Conservation (phyloP, 1,140 invertebrate genomes). For the Aphaenogaster ashmeadi region DNA sequence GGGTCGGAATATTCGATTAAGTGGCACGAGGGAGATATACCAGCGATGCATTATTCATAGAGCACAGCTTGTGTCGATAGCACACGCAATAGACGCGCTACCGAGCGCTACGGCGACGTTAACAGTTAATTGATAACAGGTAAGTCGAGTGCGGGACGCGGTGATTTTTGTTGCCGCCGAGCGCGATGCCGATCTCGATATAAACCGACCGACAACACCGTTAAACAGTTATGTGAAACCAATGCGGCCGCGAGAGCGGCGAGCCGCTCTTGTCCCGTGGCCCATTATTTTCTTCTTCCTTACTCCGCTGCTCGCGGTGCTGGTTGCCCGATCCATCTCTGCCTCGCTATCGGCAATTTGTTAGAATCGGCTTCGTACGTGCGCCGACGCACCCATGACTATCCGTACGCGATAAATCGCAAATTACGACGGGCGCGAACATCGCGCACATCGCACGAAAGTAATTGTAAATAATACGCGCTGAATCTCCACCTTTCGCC, state of each 20-base stretch:
- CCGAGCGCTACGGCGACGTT: slow-evolving; percentile 56
- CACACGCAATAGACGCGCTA: slow-evolving; percentile 55
- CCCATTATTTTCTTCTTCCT: slow-evolving; percentile 60
- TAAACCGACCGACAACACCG: slow-evolving; percentile 66
- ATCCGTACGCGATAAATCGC: slow-evolving; percentile 48
- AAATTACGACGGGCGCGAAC: slow-evolving; percentile 56
- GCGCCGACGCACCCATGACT: slow-evolving; percentile 58
- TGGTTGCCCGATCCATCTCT: slow-evolving; percentile 60
- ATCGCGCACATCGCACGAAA: slow-evolving; percentile 37
- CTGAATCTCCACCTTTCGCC: slow-evolving; percentile 14
- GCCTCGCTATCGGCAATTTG: slow-evolving; percentile 67
- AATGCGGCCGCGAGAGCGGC: slow-evolving; percentile 29
- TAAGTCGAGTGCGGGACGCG: slow-evolving; percentile 59
- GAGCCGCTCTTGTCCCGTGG: slow-evolving; percentile 16
- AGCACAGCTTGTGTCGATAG: slow-evolving; percentile 43
- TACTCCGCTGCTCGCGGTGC: slow-evolving; percentile 7
- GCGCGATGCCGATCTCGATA: slow-evolving; percentile 66
- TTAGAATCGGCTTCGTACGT: slow-evolving; percentile 62
- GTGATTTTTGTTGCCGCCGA: slow-evolving; percentile 65
- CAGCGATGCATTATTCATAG: slow-evolving; percentile 72
- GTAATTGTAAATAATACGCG: slow-evolving; percentile 52
- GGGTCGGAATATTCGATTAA: slow-evolving; percentile 57
- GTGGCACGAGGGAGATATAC: slow-evolving; percentile 55
- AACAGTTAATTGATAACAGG: slow-evolving; percentile 78
- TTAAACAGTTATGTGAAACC: slow-evolving; percentile 72